Base-by-base conservation (phyloP, 2,113 vertebrate species). In the Cercocebus atys region DNA sequence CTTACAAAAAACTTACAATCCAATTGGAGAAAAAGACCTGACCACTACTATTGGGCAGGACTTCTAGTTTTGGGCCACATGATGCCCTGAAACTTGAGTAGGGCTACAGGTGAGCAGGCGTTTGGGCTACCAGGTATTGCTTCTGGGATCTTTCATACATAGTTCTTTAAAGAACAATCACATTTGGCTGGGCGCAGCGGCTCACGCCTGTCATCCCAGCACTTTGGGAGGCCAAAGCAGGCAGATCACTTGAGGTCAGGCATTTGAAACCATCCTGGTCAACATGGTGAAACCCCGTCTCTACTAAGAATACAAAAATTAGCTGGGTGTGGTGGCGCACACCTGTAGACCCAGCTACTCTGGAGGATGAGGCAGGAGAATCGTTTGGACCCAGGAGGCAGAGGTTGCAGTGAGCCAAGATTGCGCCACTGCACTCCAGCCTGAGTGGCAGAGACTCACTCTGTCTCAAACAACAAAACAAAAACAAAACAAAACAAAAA, bases 41-140 rank as follows among this genome's bases (percentile, higher is more conserved):
- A 12, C 22, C 18, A 1, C 0, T 1, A 64, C 25, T 5, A 38
- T 0, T 0, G 64, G 61, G 79, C 2, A 52, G 25, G 72, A 3
- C 22, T 27, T 72, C 72, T 5, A 47, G 14, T 50, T 25, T 6
- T 17, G 70, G 89, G 40, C 40, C 17, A 72, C 9, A 10, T 1
- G 4, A 10, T 0, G 93, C 43, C 79, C 66, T 47, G 88, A 52
- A 78, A 82, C 47, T 5, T 13, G 8, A 79, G 22, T 0, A 20
- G 12, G n/a, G 61, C n/a, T 30, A 20, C 35, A 7, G 79, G 23
- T 17, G 40, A 47, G 12, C 8, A 17, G 45, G 72, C 38, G 7
- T 12, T 2, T 7, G 40, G 12, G 79, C 40, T 64, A n/a, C 61
- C 18, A 30, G 18, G 17, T 6, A 6, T 8, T 30, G 23, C 13